These are phyloP conservation scores for Mionectes macconnelli DNA, from an alignment of 2,113 vertebrate genomes.

Conservation along the genomic window DNA sequence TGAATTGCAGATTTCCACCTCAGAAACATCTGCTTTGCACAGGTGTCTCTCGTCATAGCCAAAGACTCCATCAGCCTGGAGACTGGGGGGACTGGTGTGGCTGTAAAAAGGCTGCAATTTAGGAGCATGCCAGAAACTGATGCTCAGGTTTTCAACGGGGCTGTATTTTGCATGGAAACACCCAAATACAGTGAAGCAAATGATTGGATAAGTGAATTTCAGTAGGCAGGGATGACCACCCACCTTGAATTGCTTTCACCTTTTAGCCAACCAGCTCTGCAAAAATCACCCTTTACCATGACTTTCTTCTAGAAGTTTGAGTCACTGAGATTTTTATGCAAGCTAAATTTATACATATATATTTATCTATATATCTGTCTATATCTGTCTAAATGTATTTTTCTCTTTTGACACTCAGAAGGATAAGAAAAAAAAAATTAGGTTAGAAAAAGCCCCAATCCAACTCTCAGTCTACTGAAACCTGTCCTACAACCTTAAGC, in stretches of 20 bases:
- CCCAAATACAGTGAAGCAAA: neutral
- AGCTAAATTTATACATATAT: neutral
- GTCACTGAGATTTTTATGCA: neutral
- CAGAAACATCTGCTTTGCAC: conserved; percentile 25
- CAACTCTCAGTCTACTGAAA: neutral
- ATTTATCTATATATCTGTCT: too few species aligned
- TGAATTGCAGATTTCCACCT: conserved; percentile 69
- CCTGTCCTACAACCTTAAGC: neutral
- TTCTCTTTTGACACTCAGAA: neutral
- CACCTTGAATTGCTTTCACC: conserved; percentile 31
- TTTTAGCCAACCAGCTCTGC: conserved; percentile 2
- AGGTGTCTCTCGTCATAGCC: conserved; percentile 71
- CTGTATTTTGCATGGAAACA: neutral
- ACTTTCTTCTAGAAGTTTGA: neutral
- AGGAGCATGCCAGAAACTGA: neutral
- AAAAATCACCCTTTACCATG: neutral
- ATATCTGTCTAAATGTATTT: neutral
- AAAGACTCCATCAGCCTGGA: conserved; percentile 49
- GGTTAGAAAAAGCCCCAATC: neutral
- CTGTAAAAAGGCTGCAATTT: neutral
- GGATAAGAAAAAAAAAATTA: neutral
- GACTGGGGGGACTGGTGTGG: neutral
- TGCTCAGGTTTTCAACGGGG: neutral
- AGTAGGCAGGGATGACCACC: conserved; percentile 52
- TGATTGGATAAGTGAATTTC: neutral